A percentile compares a stretch with the other conserved stretches of the same genome.
These are phyloP conservation scores for Papilio machaon DNA, from an alignment of 1,140 invertebrate species.

Conservation along the genomic window DNA sequence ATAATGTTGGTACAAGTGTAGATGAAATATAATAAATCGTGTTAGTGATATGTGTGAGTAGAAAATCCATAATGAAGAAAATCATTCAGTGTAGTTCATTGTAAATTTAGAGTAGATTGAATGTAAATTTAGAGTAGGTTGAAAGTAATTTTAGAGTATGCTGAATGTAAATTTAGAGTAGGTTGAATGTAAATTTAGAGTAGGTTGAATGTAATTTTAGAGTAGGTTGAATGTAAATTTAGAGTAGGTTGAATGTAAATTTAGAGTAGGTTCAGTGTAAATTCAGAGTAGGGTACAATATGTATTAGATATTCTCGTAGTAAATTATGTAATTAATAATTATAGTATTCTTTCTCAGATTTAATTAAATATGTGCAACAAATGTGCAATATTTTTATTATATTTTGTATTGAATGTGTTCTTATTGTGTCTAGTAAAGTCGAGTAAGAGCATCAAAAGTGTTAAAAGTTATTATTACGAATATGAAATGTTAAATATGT, in stretches of 20 bases:
- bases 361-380: too few relatives aligned
- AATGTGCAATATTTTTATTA: too few relatives aligned
- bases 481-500: too few relatives aligned
- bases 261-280: conserved; percentile 40
- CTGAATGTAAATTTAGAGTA: neutral
- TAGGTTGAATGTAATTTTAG: conserved; percentile 41
- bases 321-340: too few relatives aligned
- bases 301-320: too few relatives aligned
- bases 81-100: neutral
- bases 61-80: neutral
- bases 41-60: conserved; percentile 23
- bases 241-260: too few relatives aligned
- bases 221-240: conserved; percentile 12
- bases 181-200: conserved; percentile 29
- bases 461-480: too few relatives aligned
- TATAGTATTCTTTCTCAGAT: too few relatives aligned
- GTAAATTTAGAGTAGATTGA: conserved; percentile 15
- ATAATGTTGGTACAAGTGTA: conserved; percentile 39
- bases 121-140: conserved; percentile 40
- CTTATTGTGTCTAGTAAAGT: too few relatives aligned
- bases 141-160: neutral
- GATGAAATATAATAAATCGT: conserved; percentile 18
- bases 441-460: too few relatives aligned
- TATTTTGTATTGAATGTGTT: too few relatives aligned
- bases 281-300: neutral